Percentiles rank a stretch among this genome's conserved stretches.
Evolutionary conservation across 2,113 vertebrate genomes (phyloP).

Genomic region (Neogale vison): DNA sequence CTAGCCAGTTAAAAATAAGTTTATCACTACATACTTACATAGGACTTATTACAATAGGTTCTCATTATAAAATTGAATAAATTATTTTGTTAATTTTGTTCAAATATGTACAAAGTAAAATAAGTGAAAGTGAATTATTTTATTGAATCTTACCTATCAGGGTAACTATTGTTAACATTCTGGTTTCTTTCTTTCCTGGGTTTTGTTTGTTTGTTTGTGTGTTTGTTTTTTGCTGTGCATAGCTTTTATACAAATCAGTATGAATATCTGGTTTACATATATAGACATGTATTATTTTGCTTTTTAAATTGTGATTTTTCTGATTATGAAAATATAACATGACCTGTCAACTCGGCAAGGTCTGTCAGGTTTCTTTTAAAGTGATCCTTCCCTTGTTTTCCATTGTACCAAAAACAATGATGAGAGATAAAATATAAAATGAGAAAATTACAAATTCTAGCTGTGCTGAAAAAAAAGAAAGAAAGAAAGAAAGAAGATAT

Average conservation of each 20-base stretch:
- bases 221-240: not conserved
- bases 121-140: not conserved
- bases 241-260: not conserved
- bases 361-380: not conserved
- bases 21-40: not conserved
- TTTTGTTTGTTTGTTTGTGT: not conserved
- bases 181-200: not conserved
- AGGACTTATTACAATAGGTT: not conserved
- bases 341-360: not conserved
- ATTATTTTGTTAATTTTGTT: slow-evolving; percentile 37
- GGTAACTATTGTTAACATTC: not conserved
- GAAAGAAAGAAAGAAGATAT: not conserved
- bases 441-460: not conserved
- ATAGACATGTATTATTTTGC: not conserved
- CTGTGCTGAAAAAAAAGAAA: not conserved
- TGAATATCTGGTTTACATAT: not conserved
- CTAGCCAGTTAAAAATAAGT: not conserved
- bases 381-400: not conserved
- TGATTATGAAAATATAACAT: not conserved
- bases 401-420: not conserved
- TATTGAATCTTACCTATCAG: not conserved
- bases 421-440: not conserved
- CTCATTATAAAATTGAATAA: slow-evolving; percentile 8
- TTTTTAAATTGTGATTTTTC: slow-evolving; percentile 2
- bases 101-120: slow-evolving; percentile 5